These are phyloP conservation scores for Eupithecia vulgata DNA, from an alignment of 2,888 invertebrate species.

Conservation along the genomic window DNA sequence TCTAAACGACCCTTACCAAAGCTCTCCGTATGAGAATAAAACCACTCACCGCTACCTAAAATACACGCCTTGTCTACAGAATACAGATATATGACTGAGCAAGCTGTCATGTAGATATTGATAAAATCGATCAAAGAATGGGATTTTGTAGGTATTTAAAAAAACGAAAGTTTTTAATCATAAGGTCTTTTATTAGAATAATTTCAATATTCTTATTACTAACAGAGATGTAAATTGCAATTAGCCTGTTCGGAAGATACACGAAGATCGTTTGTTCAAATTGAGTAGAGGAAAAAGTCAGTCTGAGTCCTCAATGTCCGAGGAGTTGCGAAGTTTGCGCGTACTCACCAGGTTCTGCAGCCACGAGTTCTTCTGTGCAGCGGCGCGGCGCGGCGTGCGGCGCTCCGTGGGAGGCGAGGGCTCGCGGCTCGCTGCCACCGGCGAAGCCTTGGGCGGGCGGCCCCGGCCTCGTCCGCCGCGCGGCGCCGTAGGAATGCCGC, in stretches of 20 bases:
- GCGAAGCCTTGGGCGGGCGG: slow-evolving; percentile 28
- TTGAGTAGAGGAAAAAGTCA: slow-evolving; percentile 43
- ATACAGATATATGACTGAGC: too few relatives aligned
- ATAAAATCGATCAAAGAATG: too few relatives aligned
- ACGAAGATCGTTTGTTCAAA: not conserved
- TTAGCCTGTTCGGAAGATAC: not conserved
- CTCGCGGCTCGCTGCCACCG: slow-evolving; percentile 52
- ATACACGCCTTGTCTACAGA: too few relatives aligned
- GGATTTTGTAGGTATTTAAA: not conserved
- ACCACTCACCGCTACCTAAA: too few relatives aligned
- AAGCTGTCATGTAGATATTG: too few relatives aligned
- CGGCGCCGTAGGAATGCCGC: slow-evolving; percentile 48
- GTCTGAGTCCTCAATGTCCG: slow-evolving; percentile 70
- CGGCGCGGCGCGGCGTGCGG: slow-evolving; percentile 72
- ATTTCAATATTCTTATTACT: not conserved
- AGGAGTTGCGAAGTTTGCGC: slow-evolving; percentile 60
- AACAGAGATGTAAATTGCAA: not conserved
- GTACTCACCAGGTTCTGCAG: slow-evolving; percentile 60
- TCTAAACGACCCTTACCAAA: too few relatives aligned
- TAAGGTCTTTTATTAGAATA: not conserved
- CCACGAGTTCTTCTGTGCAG: slow-evolving; percentile 69
- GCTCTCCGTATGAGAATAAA: too few relatives aligned
- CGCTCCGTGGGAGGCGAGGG: slow-evolving; percentile 58
- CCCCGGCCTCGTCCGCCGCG: slow-evolving; percentile 47
- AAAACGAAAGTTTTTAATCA: not conserved